phyloP scores from a whole-genome alignment of 2,888 invertebrate genomes.

The Limnephilus marmoratus region DNA sequence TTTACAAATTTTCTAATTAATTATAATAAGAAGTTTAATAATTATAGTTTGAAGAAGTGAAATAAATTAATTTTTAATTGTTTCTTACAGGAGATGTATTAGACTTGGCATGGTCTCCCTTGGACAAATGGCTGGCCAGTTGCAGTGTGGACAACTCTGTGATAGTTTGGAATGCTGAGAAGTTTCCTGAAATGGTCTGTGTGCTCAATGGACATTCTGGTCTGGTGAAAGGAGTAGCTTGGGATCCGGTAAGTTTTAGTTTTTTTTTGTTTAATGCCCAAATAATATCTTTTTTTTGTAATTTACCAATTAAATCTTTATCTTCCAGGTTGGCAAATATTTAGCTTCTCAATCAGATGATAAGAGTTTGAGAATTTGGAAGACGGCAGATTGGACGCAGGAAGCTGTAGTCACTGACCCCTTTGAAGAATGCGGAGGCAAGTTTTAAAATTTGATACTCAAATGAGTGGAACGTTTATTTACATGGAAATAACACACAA shows the following conservation, averaged over 20 bases:
- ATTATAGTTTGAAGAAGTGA: no score
- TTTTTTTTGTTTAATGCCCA: not conserved
- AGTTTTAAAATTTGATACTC: not conserved
- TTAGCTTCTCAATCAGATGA: conserved; percentile 98
- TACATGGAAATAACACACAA: not conserved
- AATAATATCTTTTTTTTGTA: not conserved
- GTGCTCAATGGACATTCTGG: conserved; percentile 94
- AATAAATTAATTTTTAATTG: not conserved
- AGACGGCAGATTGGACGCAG: conserved; percentile 95
- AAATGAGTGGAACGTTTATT: not conserved
- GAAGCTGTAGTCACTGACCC: conserved; percentile 93
- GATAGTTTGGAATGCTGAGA: conserved; percentile 97
- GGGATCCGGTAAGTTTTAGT: conserved; percentile 90
- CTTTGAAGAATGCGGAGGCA: conserved; percentile 89
- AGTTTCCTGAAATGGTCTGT: conserved; percentile 90
- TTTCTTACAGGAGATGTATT: conserved; percentile 86
- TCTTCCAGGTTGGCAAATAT: conserved; percentile 88
- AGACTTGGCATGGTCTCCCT: conserved; percentile 97
- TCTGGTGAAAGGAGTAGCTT: conserved; percentile 97
- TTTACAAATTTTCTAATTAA: no score
- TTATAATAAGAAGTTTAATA: no score
- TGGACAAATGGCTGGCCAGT: conserved; percentile 95
- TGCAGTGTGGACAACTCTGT: conserved; percentile 98
- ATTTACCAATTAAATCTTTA: not conserved
- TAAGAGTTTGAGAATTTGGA: conserved; percentile 95